Percentiles rank a stretch among this genome's conserved stretches.
phyloP scores from a whole-genome alignment of 2,797 vertebrate genomes.

The Hydrolagus colliei region DNA sequence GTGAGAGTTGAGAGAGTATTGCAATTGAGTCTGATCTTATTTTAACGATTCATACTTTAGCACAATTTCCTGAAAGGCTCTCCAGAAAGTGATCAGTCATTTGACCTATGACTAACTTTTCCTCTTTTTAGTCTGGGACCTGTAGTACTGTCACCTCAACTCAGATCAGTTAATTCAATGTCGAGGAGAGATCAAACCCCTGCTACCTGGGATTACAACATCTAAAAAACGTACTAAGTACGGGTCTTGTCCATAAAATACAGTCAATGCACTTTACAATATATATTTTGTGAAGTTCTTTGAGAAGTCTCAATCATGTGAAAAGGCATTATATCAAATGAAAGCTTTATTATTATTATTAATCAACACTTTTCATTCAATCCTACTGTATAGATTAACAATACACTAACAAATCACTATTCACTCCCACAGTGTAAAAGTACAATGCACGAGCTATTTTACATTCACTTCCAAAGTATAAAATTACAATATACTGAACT shows the following conservation, averaged over 20 bases:
- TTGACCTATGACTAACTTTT: background rate
- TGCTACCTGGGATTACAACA: background rate
- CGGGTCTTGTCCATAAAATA: too few species aligned
- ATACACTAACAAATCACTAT: background rate
- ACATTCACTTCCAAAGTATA: too few species aligned
- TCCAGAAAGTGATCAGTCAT: background rate
- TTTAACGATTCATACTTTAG: background rate
- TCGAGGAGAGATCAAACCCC: background rate
- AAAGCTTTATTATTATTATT: background rate
- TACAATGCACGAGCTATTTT: background rate
- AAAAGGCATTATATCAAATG: background rate
- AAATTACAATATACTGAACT: too few species aligned
- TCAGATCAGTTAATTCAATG: background rate
- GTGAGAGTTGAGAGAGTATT: background rate
- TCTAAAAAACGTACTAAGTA: background rate
- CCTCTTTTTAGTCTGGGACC: background rate
- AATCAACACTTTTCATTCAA: background rate
- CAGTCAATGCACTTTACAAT: too few species aligned
- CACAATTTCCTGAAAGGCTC: background rate
- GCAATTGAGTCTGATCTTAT: background rate
- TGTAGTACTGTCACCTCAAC: background rate
- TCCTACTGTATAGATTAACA: background rate
- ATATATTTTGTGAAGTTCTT: too few species aligned
- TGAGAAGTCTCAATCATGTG: too few species aligned
- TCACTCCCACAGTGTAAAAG: background rate